Evolutionary conservation across 2,797 vertebrate species (phyloP), one percentile per base, ranked within the genome.

Genomic region (Capromys pilorides): DNA sequence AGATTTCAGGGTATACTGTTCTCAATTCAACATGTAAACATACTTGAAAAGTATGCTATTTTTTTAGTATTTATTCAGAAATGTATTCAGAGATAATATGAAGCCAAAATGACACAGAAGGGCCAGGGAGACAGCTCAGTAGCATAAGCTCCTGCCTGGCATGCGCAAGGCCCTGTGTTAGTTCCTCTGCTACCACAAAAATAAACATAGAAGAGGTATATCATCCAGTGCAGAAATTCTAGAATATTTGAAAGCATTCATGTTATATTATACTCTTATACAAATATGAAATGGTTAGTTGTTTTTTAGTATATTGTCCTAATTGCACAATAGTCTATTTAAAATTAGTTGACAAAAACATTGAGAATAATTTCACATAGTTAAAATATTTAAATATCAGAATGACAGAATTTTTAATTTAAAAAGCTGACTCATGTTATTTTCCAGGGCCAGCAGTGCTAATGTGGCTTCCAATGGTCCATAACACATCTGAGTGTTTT

Each of bases 311-410:
- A 61, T 33, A 96, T 88, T 85, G 59, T 61, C 31, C 66, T 75
- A 41, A 2, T 4, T 79, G 7, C 13, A 81, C 10, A 96, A 77
- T 84, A 78, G 61, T 89, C 26, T 91, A 49, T 94, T 86, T 93
- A 26, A 86, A 91, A 86, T 88, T 8, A 93, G 69, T 11, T 93
- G 16, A 88, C 85, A 13, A 61, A 96, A 94, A 94, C 62, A 3
- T 54, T 82, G 45, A 86, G 61, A 59, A 84, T 61, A 81, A 86
- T 83, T 91, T 87, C 57, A 89, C 14, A 45, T 28, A 81, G 45
- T 75, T 92, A 79, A n/a, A 90, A 61, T 88, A 11, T 59, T 10
- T 91, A 83, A 82, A 94, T 31, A 75, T 86, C 6, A 94, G 39
- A 85, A 26, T 69, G 94, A 67, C 0, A 69, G 13, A 62, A 45